phyloP scores from a whole-genome alignment of 2,113 vertebrate genomes.

The Microcebus jonahi region DNA sequence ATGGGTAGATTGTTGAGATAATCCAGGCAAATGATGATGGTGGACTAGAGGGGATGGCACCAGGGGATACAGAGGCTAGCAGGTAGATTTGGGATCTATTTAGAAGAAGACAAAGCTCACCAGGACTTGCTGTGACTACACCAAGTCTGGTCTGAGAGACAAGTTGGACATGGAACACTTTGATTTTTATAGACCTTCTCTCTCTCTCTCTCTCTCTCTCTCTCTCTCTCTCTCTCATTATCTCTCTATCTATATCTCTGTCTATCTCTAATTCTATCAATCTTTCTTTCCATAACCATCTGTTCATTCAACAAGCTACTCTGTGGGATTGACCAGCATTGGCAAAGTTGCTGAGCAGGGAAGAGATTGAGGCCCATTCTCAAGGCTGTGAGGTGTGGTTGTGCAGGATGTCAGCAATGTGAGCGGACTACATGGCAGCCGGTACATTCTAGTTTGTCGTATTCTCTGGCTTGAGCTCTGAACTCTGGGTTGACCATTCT shows the following conservation, averaged over 20 bases:
- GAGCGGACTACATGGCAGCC: background rate
- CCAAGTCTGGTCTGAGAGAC: background rate
- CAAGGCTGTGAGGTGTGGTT: background rate
- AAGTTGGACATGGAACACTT: background rate
- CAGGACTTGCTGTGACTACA: background rate
- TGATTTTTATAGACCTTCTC: background rate
- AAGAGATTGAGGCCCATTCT: background rate
- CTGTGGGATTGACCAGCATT: background rate
- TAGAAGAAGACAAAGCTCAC: background rate
- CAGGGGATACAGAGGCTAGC: background rate
- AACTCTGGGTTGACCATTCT: background rate
- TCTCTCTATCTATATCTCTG: background rate
- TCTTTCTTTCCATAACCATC: background rate
- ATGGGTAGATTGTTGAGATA: background rate
- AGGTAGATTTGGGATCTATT: background rate
- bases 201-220: background rate
- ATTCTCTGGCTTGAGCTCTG: background rate
- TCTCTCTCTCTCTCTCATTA: background rate
- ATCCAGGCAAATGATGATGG: background rate
- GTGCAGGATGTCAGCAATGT: background rate
- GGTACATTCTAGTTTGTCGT: background rate
- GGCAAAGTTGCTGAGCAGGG: background rate
- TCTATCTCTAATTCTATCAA: background rate
- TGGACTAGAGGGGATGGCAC: background rate
- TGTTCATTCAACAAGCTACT: background rate